phyloP scores from a whole-genome alignment of 2,113 vertebrate species.

The Indicator maculatus region DNA sequence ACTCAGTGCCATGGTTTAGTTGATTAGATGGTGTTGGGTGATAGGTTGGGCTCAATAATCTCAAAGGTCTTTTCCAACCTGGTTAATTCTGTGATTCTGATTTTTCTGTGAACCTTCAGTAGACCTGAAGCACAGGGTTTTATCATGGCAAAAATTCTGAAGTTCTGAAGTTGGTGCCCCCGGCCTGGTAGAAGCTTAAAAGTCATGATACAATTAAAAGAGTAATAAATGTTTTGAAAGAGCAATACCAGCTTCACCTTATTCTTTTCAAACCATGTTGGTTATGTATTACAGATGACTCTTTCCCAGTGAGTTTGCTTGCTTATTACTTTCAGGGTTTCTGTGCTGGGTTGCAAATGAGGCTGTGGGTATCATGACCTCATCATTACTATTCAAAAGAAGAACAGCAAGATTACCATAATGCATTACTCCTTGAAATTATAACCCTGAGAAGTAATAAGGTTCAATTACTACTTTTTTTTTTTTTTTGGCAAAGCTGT shows the following conservation, averaged over 20 bases:
- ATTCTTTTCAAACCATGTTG: conserved; percentile 29
- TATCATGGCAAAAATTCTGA: background rate
- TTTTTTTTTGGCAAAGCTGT: conserved; percentile 19
- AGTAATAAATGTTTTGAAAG: background rate
- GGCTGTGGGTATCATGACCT: conserved; percentile 60
- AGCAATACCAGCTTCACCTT: background rate
- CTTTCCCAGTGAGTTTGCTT: conserved; percentile 22
- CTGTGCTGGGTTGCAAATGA: conserved; percentile 45
- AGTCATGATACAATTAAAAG: background rate
- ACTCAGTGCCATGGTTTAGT: too few species aligned
- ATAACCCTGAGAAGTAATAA: conserved; percentile 55
- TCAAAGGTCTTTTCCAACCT: too few species aligned
- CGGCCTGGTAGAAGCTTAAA: background rate
- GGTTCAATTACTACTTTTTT: conserved; percentile 50
- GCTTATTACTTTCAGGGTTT: conserved; percentile 54
- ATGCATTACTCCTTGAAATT: conserved; percentile 42
- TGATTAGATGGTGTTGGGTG: too few species aligned
- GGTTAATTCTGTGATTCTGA: background rate
- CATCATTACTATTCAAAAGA: conserved; percentile 49
- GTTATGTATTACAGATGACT: conserved; percentile 28
- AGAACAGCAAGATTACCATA: conserved; percentile 63
- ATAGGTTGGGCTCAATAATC: too few species aligned
- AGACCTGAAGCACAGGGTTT: background rate
- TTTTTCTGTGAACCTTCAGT: background rate
- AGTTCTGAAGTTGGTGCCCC: background rate